These are phyloP conservation scores for Panthera leo DNA, from an alignment of 2,113 vertebrate genomes.

Conservation along the genomic window DNA sequence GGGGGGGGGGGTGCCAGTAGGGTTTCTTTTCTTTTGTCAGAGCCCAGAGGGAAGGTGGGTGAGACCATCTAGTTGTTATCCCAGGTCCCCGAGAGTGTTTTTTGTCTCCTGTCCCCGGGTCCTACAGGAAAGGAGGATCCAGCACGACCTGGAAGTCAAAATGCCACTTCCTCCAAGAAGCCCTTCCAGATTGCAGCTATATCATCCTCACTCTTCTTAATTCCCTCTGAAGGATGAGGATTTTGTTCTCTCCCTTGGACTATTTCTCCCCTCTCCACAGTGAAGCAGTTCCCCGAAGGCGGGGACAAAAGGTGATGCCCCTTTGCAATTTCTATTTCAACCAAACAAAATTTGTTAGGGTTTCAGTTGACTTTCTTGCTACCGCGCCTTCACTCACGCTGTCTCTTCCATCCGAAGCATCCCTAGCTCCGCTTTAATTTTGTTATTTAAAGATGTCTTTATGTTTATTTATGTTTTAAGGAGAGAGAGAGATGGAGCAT, in stretches of 20 bases:
- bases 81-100: neutral
- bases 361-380: neutral
- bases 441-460: too few species aligned
- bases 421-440: neutral
- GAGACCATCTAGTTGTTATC: neutral
- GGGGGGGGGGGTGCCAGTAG: rapidly evolving
- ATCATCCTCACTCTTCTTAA: neutral
- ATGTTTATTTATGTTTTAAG: too few species aligned
- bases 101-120: neutral
- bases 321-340: neutral
- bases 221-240: neutral
- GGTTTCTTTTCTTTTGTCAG: neutral
- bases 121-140: neutral
- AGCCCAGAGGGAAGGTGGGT: neutral
- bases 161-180: constrained; percentile 30
- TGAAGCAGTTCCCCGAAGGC: neutral
- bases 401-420: neutral
- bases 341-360: neutral
- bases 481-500: too few species aligned
- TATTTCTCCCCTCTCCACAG: neutral
- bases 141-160: neutral
- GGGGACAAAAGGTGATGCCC: neutral
- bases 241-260: neutral
- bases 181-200: neutral
- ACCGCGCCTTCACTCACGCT: rapidly evolving